phyloP scores from a whole-genome alignment of 1,140 invertebrate species.

The Magallana gigas region DNA sequence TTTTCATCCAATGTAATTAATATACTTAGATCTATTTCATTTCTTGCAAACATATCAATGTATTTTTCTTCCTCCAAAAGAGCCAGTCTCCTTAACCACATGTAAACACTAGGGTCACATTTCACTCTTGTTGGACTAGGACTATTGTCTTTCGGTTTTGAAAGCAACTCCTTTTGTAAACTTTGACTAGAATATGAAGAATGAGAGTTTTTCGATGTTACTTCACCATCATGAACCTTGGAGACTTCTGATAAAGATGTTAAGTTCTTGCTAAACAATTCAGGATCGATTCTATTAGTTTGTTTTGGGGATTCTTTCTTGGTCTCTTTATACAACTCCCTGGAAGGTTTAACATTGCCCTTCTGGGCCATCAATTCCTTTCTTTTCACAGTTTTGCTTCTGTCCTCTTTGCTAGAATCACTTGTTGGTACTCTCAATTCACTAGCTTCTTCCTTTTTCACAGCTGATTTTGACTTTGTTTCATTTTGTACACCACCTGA shows the following conservation, averaged over 20 bases:
- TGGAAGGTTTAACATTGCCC: slow-evolving; percentile 3
- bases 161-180: background rate
- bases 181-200: slow-evolving; percentile 35
- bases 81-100: slow-evolving; percentile 69
- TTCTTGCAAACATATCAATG: slow-evolving; percentile 69
- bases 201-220: background rate
- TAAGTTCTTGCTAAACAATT: background rate
- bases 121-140: background rate
- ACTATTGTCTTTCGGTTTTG: background rate
- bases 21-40: slow-evolving; percentile 72
- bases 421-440: background rate
- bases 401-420: background rate
- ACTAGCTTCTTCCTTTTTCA: background rate
- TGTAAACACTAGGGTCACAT: slow-evolving; percentile 66
- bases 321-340: background rate
- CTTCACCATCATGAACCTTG: background rate
- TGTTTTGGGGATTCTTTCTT: slow-evolving; percentile 25
- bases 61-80: slow-evolving; percentile 69
- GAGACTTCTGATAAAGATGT: background rate
- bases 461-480: background rate
- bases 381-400: background rate
- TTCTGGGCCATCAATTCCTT: slow-evolving; percentile 6
- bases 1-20: slow-evolving; percentile 64
- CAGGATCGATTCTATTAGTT: slow-evolving; percentile 23
- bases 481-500: background rate